phyloP scores from a whole-genome alignment of 1,140 invertebrate species.

The Heliconius nattereri region DNA sequence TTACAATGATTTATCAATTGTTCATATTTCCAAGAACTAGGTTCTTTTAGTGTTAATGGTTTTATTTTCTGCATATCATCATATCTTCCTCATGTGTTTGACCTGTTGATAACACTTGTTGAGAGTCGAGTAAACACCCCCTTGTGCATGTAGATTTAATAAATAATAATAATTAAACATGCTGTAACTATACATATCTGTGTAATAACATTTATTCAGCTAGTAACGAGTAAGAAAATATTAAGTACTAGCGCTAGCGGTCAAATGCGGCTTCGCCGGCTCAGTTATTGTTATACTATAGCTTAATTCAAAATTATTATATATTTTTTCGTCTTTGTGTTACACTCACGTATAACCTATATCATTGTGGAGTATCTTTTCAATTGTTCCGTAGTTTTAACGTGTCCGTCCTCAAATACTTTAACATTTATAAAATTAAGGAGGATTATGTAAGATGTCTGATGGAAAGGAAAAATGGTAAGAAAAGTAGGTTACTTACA shows the following conservation, averaged over 20 bases:
- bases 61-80: not conserved
- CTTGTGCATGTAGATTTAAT: not conserved
- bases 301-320: too few relatives aligned
- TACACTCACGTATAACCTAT: too few relatives aligned
- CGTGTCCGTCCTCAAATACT: too few relatives aligned
- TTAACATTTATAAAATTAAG: too few relatives aligned
- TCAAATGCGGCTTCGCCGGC: too few relatives aligned
- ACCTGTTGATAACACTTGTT: not conserved
- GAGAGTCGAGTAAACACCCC: not conserved
- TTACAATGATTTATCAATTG: not conserved
- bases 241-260: not conserved
- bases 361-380: too few relatives aligned
- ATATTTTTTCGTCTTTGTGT: too few relatives aligned
- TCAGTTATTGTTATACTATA: too few relatives aligned
- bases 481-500: not conserved
- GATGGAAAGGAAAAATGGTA: too few relatives aligned
- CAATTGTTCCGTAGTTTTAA: too few relatives aligned
- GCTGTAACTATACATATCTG: not conserved
- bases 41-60: not conserved
- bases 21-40: not conserved
- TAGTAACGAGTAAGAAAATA: not conserved
- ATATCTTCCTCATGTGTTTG: not conserved
- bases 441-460: not conserved
- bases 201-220: not conserved
- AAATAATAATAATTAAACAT: not conserved